Base-by-base conservation (phyloP, 2,797 vertebrate species). In the Phyllotis vaccarum region DNA sequence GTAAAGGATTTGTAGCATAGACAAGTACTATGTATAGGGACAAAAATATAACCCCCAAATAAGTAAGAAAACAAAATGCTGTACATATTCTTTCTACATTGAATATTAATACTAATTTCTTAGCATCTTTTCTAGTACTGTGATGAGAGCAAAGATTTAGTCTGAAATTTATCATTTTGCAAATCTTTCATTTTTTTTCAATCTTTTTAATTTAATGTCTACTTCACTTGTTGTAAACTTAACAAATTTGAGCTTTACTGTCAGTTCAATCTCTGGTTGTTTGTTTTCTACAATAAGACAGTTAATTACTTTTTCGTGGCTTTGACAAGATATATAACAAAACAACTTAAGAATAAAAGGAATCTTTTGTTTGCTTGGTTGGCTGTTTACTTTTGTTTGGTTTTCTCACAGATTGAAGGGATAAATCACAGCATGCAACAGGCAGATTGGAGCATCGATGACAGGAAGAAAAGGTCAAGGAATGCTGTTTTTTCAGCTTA, bases 1-100 rank as follows among this genome's bases (percentile, higher is more conserved):
- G 16, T 86, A 93, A 96, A 78, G 12, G 3, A 1, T 90, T 89
- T 92, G n/a, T 17, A 90, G 13, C n/a, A 93, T 70, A 80, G 31
- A 88, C 82, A 16, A 7, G 2, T 74, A 86, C 27, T 79, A 21
- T 8, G 92, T 83, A 64, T 72, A 81, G 43, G 3, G 9, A 80
- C 52, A 88, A 95, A 70, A 43, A 0, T 22, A 11, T n/a, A 75
- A 31, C 6, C 21, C 17, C 76, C 91, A 92, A 92, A 60, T 88
- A 60, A 21, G 31, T 85, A 82, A 81, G 29, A 88, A 92, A 93
- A 72, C 83, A 76, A 95, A 95, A 79, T 93, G 56, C 52, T 68
- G 19, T 68, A 46, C 95, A 49, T 16, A 90, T 80, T 49, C 29
- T 17, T 90, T 93, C 22, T 21, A 70, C 16, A 40, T 34, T 79